These are phyloP conservation scores for Sorex maritimensis DNA, from an alignment of 2,797 vertebrate genomes.

Conservation along the genomic window DNA sequence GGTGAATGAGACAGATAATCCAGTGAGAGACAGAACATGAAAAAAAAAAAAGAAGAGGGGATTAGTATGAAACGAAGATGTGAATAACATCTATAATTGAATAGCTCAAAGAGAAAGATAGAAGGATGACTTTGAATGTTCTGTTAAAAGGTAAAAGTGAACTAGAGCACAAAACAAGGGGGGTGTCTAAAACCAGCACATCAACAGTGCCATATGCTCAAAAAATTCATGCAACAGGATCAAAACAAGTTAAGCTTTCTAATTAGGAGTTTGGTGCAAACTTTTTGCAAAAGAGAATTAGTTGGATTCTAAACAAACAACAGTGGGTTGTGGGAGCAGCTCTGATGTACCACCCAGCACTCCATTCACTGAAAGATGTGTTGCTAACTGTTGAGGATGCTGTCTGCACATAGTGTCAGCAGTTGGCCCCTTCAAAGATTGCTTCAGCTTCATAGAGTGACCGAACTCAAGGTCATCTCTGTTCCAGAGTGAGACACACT, in stretches of 20 bases:
- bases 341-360: not conserved
- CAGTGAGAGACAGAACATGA: not conserved
- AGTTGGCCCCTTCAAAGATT: not conserved
- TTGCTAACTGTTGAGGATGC: not conserved
- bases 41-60: not conserved
- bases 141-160: conserved; percentile 22
- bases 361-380: not conserved
- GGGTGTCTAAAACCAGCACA: not conserved
- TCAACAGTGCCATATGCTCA: not conserved
- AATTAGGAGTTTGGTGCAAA: not conserved
- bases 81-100: not conserved
- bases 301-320: conserved; percentile 35
- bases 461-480: not conserved
- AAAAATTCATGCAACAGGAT: conserved; percentile 24
- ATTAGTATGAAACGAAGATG: no score
- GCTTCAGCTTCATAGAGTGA: not conserved
- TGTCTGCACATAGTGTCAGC: not conserved
- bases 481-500: not conserved
- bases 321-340: not conserved
- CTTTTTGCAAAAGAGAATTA: not conserved
- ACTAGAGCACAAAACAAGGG: not conserved
- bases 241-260: conserved; percentile 19
- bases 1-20: not conserved
- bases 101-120: conserved; percentile 16
- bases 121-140: not conserved